These are phyloP conservation scores for Dufourea novaeangliae DNA, from an alignment of 1,140 invertebrate genomes.

Conservation along the genomic window DNA sequence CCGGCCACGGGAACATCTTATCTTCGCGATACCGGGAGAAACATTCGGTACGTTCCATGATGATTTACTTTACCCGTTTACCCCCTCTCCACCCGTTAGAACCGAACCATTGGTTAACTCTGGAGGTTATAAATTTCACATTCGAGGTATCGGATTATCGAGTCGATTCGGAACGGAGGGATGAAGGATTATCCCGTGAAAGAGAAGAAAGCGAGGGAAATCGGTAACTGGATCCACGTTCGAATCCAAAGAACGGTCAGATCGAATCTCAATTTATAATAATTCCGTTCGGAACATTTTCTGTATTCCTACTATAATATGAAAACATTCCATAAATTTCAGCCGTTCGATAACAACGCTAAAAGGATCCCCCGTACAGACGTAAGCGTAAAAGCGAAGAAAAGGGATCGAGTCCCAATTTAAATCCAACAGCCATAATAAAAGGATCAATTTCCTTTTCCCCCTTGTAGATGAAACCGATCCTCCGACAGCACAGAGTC, in stretches of 20 bases:
- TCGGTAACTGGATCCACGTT: slow-evolving; percentile 3
- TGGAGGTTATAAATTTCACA: slow-evolving; percentile 32
- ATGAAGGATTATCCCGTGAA: neutral
- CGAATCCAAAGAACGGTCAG: no score
- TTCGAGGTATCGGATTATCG: slow-evolving; percentile 16
- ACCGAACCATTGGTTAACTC: neutral
- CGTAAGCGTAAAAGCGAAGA: no score
- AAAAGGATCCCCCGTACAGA: no score
- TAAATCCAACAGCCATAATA: neutral
- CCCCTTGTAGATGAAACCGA: neutral
- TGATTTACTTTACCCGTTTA: slow-evolving; percentile 30
- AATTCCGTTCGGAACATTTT: no score
- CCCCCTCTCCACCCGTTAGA: slow-evolving; percentile 16
- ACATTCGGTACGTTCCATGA: slow-evolving; percentile 6
- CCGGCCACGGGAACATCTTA: slow-evolving; percentile 35
- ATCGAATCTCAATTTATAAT: no score
- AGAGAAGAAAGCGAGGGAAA: slow-evolving; percentile 15
- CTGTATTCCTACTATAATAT: no score
- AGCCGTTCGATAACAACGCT: no score
- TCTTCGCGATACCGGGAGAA: slow-evolving; percentile 26
- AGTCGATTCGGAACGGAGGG: neutral
- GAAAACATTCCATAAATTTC: no score
- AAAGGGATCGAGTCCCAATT: no score
- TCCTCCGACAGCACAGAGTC: no score
- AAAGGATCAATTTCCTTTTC: neutral